Base-by-base conservation (phyloP, 2,888 invertebrate species). In the Athalia circularis region DNA sequence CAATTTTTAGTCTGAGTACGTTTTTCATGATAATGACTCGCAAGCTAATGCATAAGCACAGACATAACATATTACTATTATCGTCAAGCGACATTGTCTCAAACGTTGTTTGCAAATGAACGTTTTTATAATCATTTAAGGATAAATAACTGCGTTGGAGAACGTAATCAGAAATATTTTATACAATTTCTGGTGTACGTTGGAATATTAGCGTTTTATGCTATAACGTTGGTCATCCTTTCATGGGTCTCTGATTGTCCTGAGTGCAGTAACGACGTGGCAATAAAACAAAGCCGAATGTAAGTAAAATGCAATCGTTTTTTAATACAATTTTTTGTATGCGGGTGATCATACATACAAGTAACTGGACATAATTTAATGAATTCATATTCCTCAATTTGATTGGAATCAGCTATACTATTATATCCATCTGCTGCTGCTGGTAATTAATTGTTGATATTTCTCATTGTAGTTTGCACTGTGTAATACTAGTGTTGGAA, bases 141-240 rank as follows among this genome's bases (percentile, higher is more conserved):
- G 96, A 97, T 97, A 68, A 98, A 98, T 89, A 98, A 98, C 90
- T 97, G 97, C 90, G 96, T 97, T 5, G 97, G 97, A 65, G 97
- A 97, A 91, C 93, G 94, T 86, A 97, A 98, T 92, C 97, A 97
- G 91, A 97, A 97, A 90, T 97, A 95, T 91, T 97, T 97, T 90
- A 93, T 97, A 82, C 96, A 97, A 88, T 97, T 97, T 92, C 92
- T 96, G 81, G 92, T 96, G 62, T 97, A 96, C 88, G 96, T 96
- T 80, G 95, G 95, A 77, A 90, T 93, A 65, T 89, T 95, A 80
- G 92, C 94, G 3, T 83, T 92, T 0, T 95, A 96, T 88, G 94
- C 95, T 7, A 92, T 95, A 62, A 91, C 91, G n/a, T 91, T 96
- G 85, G 94, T 96, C 62, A 92, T 94, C 54, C 91, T 93, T 68